Evolutionary conservation across 2,888 invertebrate genomes (phyloP).

Genomic region (Xylota sylvarum): DNA sequence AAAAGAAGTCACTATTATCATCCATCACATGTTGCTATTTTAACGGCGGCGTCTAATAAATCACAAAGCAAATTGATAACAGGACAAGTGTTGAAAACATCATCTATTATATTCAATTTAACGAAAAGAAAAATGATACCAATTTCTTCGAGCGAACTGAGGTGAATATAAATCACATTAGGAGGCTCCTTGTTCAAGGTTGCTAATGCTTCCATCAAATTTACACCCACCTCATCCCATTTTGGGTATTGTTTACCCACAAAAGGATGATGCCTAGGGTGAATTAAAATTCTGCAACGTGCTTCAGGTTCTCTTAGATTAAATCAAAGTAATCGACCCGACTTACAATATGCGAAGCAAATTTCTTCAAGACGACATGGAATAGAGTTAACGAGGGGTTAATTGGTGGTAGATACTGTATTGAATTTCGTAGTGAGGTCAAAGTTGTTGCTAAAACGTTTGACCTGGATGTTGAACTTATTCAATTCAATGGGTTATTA

Average conservation of each 20-base stretch:
- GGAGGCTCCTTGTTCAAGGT: background rate
- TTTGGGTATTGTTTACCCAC: background rate
- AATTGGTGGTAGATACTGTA: background rate
- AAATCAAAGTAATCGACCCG: constrained; percentile 8
- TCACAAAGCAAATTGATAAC: constrained; percentile 20
- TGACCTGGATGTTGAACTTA: no score
- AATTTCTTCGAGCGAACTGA: background rate
- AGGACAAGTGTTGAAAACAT: constrained; percentile 16
- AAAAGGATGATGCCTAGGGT: constrained; percentile 1
- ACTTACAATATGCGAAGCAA: background rate
- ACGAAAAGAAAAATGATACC: constrained; percentile 7
- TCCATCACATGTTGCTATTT: background rate
- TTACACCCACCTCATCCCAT: background rate
- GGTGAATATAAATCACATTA: constrained; percentile 25
- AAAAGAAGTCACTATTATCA: background rate
- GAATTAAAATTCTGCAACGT: constrained; percentile 31
- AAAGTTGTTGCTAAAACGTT: no score
- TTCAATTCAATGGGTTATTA: no score
- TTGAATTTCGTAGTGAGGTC: background rate
- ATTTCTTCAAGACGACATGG: background rate
- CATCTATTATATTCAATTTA: constrained; percentile 17
- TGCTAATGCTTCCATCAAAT: constrained; percentile 10
- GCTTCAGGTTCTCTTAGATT: background rate
- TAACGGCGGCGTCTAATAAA: background rate
- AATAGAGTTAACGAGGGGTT: background rate